These are phyloP conservation scores for Cyclargus thomasi DNA, from an alignment of 1,140 invertebrate species.

Conservation along the genomic window DNA sequence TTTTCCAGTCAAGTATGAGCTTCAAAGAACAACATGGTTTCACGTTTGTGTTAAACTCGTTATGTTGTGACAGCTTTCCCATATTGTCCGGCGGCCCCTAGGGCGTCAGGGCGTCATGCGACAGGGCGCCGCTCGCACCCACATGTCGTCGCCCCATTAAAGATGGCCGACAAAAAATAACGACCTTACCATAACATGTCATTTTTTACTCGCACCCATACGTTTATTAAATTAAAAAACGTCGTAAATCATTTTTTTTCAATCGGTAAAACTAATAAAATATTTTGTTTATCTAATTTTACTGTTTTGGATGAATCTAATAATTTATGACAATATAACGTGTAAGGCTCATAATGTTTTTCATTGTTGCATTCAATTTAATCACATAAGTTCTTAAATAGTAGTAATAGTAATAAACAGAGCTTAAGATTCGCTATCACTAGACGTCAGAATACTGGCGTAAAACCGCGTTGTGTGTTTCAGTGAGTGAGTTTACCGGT, in stretches of 20 bases:
- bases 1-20: too few relatives aligned
- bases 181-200: slow-evolving; percentile 58
- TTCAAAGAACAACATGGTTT: too few relatives aligned
- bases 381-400: too few relatives aligned
- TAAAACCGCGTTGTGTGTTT: too few relatives aligned
- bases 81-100: slow-evolving; percentile 23
- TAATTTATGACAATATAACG: too few relatives aligned
- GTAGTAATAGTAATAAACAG: too few relatives aligned
- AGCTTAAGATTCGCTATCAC: too few relatives aligned
- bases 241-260: background rate
- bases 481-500: too few relatives aligned
- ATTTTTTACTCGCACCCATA: slow-evolving; percentile 21
- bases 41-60: background rate
- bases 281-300: background rate
- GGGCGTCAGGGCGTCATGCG: slow-evolving; percentile 20
- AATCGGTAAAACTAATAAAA: background rate
- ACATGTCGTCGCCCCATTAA: slow-evolving; percentile 55
- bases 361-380: too few relatives aligned
- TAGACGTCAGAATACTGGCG: too few relatives aligned
- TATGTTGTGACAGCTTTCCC: slow-evolving; percentile 24
- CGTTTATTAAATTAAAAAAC: slow-evolving; percentile 29
- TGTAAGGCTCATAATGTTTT: too few relatives aligned
- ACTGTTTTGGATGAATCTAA: too few relatives aligned
- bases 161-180: slow-evolving; percentile 60
- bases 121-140: slow-evolving; percentile 32